Evolutionary conservation across 2,888 invertebrate genomes (phyloP).

Genomic region (Caenorhabditis sp.): DNA sequence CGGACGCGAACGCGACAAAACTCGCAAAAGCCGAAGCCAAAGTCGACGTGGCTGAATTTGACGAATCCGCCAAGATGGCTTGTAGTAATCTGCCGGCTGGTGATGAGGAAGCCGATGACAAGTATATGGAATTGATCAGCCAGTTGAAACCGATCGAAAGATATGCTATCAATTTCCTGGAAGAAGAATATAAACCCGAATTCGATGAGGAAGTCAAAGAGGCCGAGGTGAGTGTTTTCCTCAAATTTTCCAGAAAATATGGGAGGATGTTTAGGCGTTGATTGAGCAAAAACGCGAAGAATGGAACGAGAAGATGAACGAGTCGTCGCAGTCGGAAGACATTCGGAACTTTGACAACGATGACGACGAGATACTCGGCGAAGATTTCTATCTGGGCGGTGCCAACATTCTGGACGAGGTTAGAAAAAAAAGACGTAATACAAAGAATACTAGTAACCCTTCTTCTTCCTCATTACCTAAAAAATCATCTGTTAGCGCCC

Average conservation of each 20-base stretch:
- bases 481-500: neutral
- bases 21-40: constrained; percentile 59
- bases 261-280: constrained; percentile 44
- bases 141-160: constrained; percentile 91
- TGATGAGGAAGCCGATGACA: constrained; percentile 51
- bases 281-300: constrained; percentile 56
- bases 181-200: constrained; percentile 83
- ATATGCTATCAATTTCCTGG: constrained; percentile 92
- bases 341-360: constrained; percentile 5
- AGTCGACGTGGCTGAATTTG: constrained; percentile 54
- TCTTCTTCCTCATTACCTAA: neutral
- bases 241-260: neutral
- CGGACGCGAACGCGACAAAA: constrained; percentile 65
- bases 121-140: constrained; percentile 56
- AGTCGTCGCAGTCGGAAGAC: neutral
- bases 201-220: constrained; percentile 84
- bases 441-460: neutral
- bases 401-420: constrained; percentile 47
- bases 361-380: constrained; percentile 2
- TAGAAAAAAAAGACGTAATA: constrained; percentile 29
- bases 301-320: constrained; percentile 54
- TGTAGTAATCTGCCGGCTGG: constrained; percentile 7
- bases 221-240: constrained; percentile 80
- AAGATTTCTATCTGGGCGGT: constrained; percentile 36
- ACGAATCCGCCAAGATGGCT: constrained; percentile 26